These are phyloP conservation scores for Rhynchomys soricoides DNA, from an alignment of 2,113 vertebrate species.

Conservation along the genomic window DNA sequence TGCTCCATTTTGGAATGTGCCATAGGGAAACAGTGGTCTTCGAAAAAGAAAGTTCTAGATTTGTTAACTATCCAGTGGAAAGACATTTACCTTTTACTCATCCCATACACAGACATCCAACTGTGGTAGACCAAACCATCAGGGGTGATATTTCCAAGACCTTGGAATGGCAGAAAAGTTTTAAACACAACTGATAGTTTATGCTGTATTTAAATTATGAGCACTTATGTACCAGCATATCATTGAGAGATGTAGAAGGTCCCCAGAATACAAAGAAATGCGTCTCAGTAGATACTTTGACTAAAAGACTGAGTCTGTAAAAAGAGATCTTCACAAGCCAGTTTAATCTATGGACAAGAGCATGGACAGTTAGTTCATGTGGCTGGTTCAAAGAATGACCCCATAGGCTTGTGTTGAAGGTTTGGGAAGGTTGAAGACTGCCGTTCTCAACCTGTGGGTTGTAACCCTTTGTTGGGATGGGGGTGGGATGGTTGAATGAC, in stretches of 20 bases:
- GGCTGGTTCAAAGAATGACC: not conserved
- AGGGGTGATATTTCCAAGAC: not conserved
- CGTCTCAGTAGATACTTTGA: not conserved
- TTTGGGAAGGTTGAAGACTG: not conserved
- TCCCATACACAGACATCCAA: not conserved
- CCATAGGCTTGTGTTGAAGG: not conserved
- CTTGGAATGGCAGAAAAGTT: not conserved
- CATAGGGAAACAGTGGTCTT: not conserved
- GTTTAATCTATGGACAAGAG: not conserved
- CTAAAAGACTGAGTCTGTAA: not conserved
- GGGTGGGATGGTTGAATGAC: not conserved
- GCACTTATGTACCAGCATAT: not conserved
- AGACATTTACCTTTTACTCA: not conserved
- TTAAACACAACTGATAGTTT: not conserved
- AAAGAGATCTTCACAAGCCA: not conserved
- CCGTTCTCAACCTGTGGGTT: not conserved
- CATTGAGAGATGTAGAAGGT: conserved; percentile 14
- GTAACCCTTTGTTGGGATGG: not conserved
- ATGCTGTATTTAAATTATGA: not conserved
- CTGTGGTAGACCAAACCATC: not conserved
- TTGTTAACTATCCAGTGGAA: not conserved
- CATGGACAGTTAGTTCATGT: not conserved
- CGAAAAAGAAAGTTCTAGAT: conserved; percentile 10
- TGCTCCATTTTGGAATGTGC: not conserved
- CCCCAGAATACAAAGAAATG: not conserved